Evolutionary conservation across 1,140 invertebrate genomes (phyloP).

Genomic region (Lepidurus packardi): DNA sequence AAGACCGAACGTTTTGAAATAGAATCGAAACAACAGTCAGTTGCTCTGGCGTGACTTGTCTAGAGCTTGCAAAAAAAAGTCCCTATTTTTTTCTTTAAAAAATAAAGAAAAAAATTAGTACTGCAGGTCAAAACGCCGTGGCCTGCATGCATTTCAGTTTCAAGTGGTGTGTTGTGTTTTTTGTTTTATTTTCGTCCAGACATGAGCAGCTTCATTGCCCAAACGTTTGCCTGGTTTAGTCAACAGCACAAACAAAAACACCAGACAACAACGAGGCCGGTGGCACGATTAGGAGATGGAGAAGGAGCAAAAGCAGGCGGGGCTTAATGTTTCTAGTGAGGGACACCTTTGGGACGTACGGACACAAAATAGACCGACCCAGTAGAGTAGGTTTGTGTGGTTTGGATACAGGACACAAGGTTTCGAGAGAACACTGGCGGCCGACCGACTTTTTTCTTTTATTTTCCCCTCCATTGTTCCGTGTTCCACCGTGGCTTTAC

Average conservation of each 20-base stretch:
- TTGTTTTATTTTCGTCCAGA: not conserved
- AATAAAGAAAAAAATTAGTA: too few relatives aligned
- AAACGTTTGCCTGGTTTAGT: not conserved
- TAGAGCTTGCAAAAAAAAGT: too few relatives aligned
- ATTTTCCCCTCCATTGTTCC: not conserved
- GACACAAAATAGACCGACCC: too few relatives aligned
- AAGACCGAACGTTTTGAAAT: not conserved
- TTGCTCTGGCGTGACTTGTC: not conserved
- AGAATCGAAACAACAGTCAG: not conserved
- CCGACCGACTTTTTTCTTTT: not conserved
- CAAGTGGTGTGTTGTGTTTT: not conserved
- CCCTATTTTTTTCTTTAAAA: too few relatives aligned
- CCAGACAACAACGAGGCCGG: conserved; percentile 13
- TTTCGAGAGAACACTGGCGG: too few relatives aligned
- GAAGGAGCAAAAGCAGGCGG: not conserved
- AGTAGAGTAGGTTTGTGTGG: too few relatives aligned
- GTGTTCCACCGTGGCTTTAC: not conserved
- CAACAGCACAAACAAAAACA: not conserved
- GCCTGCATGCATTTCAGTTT: not conserved
- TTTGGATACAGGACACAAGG: too few relatives aligned
- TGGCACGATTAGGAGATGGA: conserved; percentile 7
- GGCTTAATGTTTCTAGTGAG: not conserved
- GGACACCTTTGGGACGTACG: not conserved
- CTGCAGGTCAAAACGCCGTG: too few relatives aligned
- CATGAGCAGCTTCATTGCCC: not conserved